Percentiles rank a stretch among this genome's conserved stretches.
These are phyloP conservation scores for Sciurus niger DNA, from an alignment of 2,113 vertebrate genomes.

Conservation along the genomic window DNA sequence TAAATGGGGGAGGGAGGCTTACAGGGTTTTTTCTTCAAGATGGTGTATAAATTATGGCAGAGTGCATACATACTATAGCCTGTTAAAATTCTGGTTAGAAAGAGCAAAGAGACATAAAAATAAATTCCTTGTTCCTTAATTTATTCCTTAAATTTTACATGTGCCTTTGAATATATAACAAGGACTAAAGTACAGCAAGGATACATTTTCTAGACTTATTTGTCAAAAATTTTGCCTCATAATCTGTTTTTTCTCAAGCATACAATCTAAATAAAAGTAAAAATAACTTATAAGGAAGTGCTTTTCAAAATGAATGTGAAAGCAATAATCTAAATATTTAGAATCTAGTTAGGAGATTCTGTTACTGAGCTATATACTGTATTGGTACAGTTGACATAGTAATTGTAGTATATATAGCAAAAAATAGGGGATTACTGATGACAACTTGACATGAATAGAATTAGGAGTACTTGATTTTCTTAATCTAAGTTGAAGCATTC, in stretches of 20 bases:
- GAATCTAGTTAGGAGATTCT: conserved; percentile 13
- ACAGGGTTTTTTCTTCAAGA: conserved; percentile 31
- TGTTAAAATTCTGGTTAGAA: conserved; percentile 59
- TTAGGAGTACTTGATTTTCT: conserved; percentile 69
- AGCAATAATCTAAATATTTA: conserved; percentile 75
- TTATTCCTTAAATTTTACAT: background rate
- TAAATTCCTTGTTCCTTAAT: conserved; percentile 44
- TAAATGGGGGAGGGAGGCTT: background rate
- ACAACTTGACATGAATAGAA: conserved; percentile 59
- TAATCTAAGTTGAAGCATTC: conserved; percentile 43
- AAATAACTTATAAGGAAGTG: conserved; percentile 71
- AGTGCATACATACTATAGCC: background rate
- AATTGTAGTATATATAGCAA: conserved; percentile 65
- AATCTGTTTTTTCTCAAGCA: conserved; percentile 72
- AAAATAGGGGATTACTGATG: conserved; percentile 54
- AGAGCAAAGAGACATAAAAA: conserved; percentile 9
- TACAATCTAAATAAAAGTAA: conserved; percentile 65
- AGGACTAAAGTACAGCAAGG: conserved; percentile 22
- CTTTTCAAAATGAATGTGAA: conserved; percentile 69
- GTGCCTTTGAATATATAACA: conserved; percentile 19
- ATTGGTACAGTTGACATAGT: conserved; percentile 57
- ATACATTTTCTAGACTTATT: conserved; percentile 45
- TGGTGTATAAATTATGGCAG: conserved; percentile 2
- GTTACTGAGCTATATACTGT: conserved; percentile 53
- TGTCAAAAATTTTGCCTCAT: conserved; percentile 32